These are phyloP conservation scores for Apamea crenata DNA, from an alignment of 2,888 invertebrate species.

Conservation along the genomic window DNA sequence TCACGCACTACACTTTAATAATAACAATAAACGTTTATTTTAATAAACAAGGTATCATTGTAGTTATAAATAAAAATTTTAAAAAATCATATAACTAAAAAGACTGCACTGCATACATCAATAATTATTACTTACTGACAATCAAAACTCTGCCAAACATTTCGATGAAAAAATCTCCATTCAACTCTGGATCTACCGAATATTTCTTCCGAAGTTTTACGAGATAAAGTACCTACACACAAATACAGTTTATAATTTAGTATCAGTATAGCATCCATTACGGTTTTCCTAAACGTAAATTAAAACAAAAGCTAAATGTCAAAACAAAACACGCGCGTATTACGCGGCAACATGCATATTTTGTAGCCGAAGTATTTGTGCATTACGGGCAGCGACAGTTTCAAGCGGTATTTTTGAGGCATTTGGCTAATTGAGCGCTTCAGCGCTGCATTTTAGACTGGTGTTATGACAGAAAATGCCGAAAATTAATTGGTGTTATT, in stretches of 20 bases:
- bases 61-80: not conserved
- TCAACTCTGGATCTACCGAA: not conserved
- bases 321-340: not conserved
- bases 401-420: constrained; percentile 31
- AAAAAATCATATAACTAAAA: not conserved
- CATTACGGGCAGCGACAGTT: constrained; percentile 26
- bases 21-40: not conserved
- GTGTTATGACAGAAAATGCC: constrained; percentile 7
- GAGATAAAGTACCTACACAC: not conserved
- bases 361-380: constrained; percentile 18
- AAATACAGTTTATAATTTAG: not conserved
- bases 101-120: not conserved
- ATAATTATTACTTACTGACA: not conserved
- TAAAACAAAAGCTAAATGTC: constrained; percentile 1
- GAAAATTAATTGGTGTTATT: not conserved
- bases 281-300: not conserved
- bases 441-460: constrained; percentile 22
- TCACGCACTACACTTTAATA: not conserved
- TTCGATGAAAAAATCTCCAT: not conserved
- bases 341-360: constrained; percentile 6
- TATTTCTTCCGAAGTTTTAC: not conserved
- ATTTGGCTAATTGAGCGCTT: constrained; percentile 46
- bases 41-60: not conserved
- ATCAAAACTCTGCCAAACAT: not conserved
- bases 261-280: not conserved